Evolutionary conservation across 2,113 vertebrate species (phyloP).

Genomic region (Ptychochromis oligacanthus): DNA sequence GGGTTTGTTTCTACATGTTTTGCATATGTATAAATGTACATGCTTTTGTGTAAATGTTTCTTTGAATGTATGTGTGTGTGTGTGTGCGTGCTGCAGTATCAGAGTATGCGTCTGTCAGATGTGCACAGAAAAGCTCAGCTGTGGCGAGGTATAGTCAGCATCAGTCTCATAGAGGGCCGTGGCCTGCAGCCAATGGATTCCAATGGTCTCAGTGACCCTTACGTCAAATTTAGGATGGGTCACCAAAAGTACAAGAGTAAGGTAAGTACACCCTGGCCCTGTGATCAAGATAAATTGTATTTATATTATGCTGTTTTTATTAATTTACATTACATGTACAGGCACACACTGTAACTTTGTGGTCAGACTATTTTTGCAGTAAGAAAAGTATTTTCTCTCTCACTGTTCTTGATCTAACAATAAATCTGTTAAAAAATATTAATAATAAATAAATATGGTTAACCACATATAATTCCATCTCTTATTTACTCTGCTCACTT

Average conservation of each 20-base stretch:
- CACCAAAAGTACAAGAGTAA: slow-evolving; percentile 99
- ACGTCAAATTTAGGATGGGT: slow-evolving; percentile 93
- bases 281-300: not conserved
- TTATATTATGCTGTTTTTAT: too few relatives aligned
- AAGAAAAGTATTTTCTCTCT: not conserved
- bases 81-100: slow-evolving; percentile 82
- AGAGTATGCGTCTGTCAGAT: slow-evolving; percentile 93
- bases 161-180: slow-evolving; percentile 91
- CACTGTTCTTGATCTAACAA: not conserved
- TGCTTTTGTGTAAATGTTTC: slow-evolving; percentile 15
- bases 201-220: slow-evolving; percentile 94
- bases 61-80: slow-evolving; percentile 13
- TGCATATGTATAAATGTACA: slow-evolving; percentile 8
- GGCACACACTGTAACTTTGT: not conserved
- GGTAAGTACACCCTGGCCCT: slow-evolving; percentile 74
- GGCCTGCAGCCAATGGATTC: slow-evolving; percentile 92
- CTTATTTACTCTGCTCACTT: not conserved
- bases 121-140: slow-evolving; percentile 92
- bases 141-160: slow-evolving; percentile 95
- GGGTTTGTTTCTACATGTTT: not conserved
- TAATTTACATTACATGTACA: not conserved
- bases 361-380: not conserved
- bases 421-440: not conserved
- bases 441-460: not conserved
- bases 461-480: not conserved